A percentile compares a stretch with the other conserved stretches of the same genome.
Conservation (phyloP, 2,113 vertebrate genomes). For the Hemiprocne comata region DNA sequence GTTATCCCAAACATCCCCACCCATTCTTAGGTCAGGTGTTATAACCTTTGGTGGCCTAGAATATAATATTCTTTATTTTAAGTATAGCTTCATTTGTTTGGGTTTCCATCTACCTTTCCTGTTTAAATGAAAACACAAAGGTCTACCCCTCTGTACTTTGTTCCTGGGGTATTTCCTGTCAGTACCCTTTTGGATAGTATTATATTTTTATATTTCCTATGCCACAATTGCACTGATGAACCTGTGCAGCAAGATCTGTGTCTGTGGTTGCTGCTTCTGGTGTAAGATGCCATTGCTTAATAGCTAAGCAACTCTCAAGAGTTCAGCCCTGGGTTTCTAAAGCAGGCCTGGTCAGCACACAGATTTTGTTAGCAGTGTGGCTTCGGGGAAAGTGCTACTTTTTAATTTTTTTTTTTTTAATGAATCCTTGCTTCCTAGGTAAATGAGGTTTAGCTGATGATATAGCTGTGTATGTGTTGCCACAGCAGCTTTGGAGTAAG, state of each 20-base stretch:
- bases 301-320: background rate
- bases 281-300: background rate
- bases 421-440: background rate
- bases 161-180: slow-evolving; percentile 11
- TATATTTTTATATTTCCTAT: slow-evolving; percentile 16
- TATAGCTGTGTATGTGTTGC: background rate
- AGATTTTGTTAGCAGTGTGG: background rate
- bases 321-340: background rate
- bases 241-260: background rate
- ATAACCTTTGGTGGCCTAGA: background rate
- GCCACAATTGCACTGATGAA: background rate
- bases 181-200: background rate
- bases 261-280: background rate
- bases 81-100: slow-evolving; percentile 60
- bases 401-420: background rate
- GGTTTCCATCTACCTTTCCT: slow-evolving; percentile 72
- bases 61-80: slow-evolving; percentile 43
- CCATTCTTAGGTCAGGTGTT: slow-evolving; percentile 68
- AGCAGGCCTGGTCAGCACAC: background rate
- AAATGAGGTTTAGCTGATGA: background rate
- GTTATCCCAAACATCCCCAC: slow-evolving; percentile 62
- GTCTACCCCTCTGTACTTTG: slow-evolving; percentile 13
- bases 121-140: slow-evolving; percentile 51
- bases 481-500: background rate
- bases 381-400: background rate